Conservation (phyloP, 2,797 vertebrate species). For the Gallirallus australis region DNA sequence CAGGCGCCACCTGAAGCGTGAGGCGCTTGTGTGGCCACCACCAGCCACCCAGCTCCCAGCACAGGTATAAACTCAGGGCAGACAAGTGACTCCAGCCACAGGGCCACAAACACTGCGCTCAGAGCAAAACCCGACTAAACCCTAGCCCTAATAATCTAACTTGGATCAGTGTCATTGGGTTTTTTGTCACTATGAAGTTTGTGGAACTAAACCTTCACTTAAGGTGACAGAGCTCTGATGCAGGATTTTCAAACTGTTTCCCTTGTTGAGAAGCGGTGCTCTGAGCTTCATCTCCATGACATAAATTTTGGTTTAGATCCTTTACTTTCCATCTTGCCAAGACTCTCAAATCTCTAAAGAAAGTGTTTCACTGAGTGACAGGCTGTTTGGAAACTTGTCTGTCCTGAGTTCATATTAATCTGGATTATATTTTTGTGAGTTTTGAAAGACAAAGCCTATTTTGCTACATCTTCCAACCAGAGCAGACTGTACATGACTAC, state of each 20-base stretch:
- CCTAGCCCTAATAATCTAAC: background rate
- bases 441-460: background rate
- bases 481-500: background rate
- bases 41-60: background rate
- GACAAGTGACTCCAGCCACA: background rate
- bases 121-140: background rate
- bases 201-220: background rate
- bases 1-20: background rate
- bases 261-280: background rate
- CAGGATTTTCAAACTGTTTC: background rate
- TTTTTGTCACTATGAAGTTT: background rate
- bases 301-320: background rate
- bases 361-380: background rate
- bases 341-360: background rate
- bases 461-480: background rate
- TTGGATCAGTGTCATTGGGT: background rate
- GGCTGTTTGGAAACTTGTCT: background rate
- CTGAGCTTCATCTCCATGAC: background rate
- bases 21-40: background rate
- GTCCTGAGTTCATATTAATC: background rate
- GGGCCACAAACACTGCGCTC: background rate
- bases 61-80: background rate
- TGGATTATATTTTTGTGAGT: background rate
- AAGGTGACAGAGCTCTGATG: background rate
- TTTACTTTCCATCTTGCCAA: background rate